A percentile compares a stretch with the other conserved stretches of the same genome.
These are phyloP conservation scores for Aradus depressus DNA, from an alignment of 2,888 invertebrate species.

Conservation along the genomic window DNA sequence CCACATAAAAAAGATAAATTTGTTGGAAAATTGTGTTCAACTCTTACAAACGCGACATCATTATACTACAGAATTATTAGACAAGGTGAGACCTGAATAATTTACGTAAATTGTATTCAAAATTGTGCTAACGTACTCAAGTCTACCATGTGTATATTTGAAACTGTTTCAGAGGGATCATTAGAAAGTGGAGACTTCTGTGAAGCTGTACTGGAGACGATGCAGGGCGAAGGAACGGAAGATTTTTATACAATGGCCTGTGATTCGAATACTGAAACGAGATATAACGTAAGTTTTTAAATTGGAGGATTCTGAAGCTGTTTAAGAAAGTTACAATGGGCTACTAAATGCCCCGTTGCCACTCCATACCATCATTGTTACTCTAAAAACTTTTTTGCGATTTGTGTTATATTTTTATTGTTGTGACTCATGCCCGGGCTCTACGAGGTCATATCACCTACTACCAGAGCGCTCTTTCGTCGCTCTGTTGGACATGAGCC, in stretches of 20 bases:
- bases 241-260: conserved; percentile 25
- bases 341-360: no score
- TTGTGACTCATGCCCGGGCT: no score
- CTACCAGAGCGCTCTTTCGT: no score
- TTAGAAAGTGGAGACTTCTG: conserved; percentile 9
- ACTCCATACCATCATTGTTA: no score
- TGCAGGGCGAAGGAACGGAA: conserved; percentile 23
- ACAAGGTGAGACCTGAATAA: conserved; percentile 1
- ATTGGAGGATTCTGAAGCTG: no score
- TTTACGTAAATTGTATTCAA: neutral
- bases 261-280: conserved; percentile 20
- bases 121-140: no score
- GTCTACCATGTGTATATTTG: no score
- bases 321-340: no score
- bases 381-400: no score
- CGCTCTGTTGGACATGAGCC: no score
- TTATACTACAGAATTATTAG: neutral
- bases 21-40: conserved; percentile 21
- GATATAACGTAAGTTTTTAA: conserved; percentile 21
- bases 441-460: no score
- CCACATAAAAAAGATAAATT: conserved; percentile 24
- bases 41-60: conserved; percentile 18
- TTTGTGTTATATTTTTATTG: no score
- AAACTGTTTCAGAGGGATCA: neutral
- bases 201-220: conserved; percentile 23